Conservation (phyloP, 2,797 vertebrate species). For the Notolabrus celidotus region DNA sequence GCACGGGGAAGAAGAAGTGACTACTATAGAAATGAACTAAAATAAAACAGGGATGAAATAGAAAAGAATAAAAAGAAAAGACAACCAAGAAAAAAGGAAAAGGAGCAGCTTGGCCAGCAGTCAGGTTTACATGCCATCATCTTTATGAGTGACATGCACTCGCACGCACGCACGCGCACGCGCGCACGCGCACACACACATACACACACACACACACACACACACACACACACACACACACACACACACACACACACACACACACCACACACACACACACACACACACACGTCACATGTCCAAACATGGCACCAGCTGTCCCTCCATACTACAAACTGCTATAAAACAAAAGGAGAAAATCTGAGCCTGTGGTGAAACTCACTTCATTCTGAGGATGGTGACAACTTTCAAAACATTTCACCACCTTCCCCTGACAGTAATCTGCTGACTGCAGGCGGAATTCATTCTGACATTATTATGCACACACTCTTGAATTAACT, state of each 20-base stretch:
- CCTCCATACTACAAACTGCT: slow-evolving; percentile 14
- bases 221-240: slow-evolving; percentile 1
- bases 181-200: neutral
- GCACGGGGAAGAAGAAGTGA: no score
- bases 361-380: slow-evolving; percentile 8
- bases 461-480: slow-evolving; percentile 15
- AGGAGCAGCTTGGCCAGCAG: slow-evolving; percentile 4
- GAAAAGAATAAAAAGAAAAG: neutral
- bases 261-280: neutral
- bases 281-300: slow-evolving; percentile 1
- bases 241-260: neutral
- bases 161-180: no score
- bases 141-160: slow-evolving; percentile 4
- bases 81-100: neutral
- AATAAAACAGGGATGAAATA: no score
- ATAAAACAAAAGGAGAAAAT: slow-evolving; percentile 12
- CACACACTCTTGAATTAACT: slow-evolving; percentile 23
- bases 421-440: slow-evolving; percentile 30
- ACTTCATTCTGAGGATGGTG: slow-evolving; percentile 1
- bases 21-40: neutral
- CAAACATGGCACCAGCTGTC: slow-evolving; percentile 15
- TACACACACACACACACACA: slow-evolving; percentile 2
- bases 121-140: slow-evolving; percentile 10
- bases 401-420: slow-evolving; percentile 16
- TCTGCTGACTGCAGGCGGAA: slow-evolving; percentile 7